A percentile compares a stretch with the other conserved stretches of the same genome.
These are phyloP conservation scores for Microtus pennsylvanicus DNA, from an alignment of 2,113 vertebrate species.

Conservation along the genomic window DNA sequence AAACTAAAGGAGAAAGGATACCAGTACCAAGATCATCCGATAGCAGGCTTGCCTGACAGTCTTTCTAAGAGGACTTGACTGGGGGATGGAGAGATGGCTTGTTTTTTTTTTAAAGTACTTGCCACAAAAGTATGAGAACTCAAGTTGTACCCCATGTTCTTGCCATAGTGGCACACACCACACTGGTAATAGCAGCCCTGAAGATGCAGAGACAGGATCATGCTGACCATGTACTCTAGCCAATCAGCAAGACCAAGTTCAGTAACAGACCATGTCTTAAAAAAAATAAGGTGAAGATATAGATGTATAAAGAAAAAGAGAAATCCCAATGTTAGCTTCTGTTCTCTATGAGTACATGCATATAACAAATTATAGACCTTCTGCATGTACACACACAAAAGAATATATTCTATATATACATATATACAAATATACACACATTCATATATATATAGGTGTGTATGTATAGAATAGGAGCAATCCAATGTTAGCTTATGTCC, in stretches of 20 bases:
- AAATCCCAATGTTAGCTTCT: neutral
- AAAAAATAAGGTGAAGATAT: neutral
- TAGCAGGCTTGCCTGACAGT: neutral
- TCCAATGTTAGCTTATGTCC: neutral
- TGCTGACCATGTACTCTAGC: neutral
- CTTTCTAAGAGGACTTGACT: neutral
- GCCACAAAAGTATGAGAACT: neutral
- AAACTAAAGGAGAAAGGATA: neutral
- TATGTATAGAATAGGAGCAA: neutral
- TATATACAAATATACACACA: too few species aligned
- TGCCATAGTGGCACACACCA: neutral
- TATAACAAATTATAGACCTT: neutral
- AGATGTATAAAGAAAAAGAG: neutral
- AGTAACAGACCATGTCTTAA: neutral
- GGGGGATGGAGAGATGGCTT: too few species aligned
- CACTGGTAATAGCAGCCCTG: neutral
- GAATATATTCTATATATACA: too few species aligned
- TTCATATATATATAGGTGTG: too few species aligned
- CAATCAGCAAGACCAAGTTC: neutral
- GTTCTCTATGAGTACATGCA: neutral
- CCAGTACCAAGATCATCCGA: neutral
- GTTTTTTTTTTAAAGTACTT: neutral
- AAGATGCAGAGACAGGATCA: neutral
- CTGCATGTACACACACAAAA: too few species aligned
- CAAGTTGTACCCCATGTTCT: neutral